A percentile compares a stretch with the other conserved stretches of the same genome.
Evolutionary conservation across 2,888 invertebrate species (phyloP).

Genomic region (Charanyca ferruginea): DNA sequence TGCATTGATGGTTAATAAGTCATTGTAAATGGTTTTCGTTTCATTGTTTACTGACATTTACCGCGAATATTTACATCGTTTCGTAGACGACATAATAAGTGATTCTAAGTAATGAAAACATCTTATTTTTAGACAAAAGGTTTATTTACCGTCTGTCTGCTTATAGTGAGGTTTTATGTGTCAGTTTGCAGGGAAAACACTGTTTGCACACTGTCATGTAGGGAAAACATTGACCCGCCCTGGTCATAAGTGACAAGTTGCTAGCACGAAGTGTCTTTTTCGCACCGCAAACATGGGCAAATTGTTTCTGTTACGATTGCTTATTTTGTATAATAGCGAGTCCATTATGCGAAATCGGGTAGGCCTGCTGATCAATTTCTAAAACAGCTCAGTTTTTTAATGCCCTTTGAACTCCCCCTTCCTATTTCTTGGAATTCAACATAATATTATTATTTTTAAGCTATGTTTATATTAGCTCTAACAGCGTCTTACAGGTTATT

Average conservation of each 20-base stretch:
- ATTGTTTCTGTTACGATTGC: neutral
- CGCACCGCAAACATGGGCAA: constrained; percentile 3
- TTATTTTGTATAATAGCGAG: neutral
- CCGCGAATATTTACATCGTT: too few relatives aligned
- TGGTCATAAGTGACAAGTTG: constrained; percentile 16
- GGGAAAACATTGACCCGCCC: constrained; percentile 9
- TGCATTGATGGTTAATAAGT: constrained; percentile 26
- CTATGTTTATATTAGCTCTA: too few relatives aligned
- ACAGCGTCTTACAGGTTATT: too few relatives aligned
- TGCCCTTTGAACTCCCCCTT: too few relatives aligned
- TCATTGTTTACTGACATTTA: neutral
- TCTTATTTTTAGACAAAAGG: neutral
- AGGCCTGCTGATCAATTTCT: too few relatives aligned
- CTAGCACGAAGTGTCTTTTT: constrained; percentile 8
- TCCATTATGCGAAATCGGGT: too few relatives aligned
- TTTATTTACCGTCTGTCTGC: neutral
- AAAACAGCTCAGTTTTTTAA: too few relatives aligned
- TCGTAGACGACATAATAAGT: neutral
- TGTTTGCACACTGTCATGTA: constrained; percentile 15
- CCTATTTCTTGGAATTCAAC: too few relatives aligned
- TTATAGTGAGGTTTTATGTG: constrained; percentile 6
- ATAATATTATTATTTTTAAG: too few relatives aligned
- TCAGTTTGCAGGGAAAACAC: constrained; percentile 18
- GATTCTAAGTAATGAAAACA: constrained; percentile 1
- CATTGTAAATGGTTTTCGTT: constrained; percentile 10